Evolutionary conservation across 2,113 vertebrate species (phyloP).

Genomic region (Nothocercus nigrocapillus): DNA sequence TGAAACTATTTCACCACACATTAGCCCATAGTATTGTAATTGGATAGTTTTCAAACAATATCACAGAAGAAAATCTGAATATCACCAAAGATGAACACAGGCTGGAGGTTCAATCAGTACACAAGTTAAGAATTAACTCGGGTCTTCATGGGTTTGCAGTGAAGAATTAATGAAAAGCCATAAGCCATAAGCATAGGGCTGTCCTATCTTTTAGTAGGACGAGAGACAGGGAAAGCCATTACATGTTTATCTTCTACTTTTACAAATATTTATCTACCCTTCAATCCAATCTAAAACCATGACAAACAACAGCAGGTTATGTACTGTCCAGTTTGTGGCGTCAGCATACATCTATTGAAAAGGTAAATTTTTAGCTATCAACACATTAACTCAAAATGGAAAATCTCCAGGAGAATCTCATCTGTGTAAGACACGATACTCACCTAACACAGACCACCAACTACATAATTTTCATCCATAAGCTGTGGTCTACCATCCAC

Average conservation of each 20-base stretch:
- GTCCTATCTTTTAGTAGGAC: not conserved
- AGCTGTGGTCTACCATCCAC: not conserved
- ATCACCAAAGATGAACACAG: not conserved
- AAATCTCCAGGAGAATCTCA: not conserved
- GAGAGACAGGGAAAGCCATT: not conserved
- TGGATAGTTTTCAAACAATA: not conserved
- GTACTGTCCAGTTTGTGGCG: not conserved
- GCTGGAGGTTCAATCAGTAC: not conserved
- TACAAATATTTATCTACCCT: not conserved
- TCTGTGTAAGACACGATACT: not conserved
- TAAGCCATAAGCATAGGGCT: not conserved
- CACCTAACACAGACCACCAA: not conserved
- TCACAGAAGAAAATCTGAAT: not conserved
- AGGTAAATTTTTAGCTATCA: not conserved
- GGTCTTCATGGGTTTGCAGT: not conserved
- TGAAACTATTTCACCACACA: not conserved
- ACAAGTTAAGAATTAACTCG: not conserved
- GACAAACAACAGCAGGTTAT: not conserved
- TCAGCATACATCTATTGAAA: not conserved
- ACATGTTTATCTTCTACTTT: not conserved
- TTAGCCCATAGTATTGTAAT: not conserved
- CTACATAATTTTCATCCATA: not conserved
- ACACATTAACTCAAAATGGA: rapidly evolving
- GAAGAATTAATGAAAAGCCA: not conserved
- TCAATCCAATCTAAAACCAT: not conserved